phyloP scores from a whole-genome alignment of 1,140 invertebrate genomes.

The Dendrolimus punctatus region DNA sequence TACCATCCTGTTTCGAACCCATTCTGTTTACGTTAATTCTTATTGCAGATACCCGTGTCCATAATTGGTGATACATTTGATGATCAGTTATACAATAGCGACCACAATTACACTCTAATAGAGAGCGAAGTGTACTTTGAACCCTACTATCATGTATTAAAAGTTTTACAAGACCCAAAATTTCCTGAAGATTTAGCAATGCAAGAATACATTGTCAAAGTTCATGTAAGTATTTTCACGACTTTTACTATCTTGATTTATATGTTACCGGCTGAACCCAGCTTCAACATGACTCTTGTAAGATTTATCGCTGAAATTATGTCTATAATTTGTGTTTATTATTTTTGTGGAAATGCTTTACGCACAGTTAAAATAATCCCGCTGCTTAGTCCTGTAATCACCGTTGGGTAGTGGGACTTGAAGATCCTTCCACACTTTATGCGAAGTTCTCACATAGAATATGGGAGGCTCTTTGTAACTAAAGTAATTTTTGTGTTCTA shows the following conservation, averaged over 20 bases:
- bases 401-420: too few relatives aligned
- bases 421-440: too few relatives aligned
- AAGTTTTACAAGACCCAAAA: conserved; percentile 72
- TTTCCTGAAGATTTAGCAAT: conserved; percentile 74
- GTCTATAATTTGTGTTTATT: too few relatives aligned
- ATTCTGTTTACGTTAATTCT: background rate
- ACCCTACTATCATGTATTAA: conserved; percentile 77
- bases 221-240: conserved; percentile 47
- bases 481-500: too few relatives aligned
- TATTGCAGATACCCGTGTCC: conserved; percentile 66
- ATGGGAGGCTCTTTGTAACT: too few relatives aligned
- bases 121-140: conserved; percentile 80
- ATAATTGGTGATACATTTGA: conserved; percentile 52
- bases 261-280: background rate
- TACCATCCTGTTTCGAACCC: too few relatives aligned
- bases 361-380: too few relatives aligned
- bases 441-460: too few relatives aligned
- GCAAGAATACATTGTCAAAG: conserved; percentile 75
- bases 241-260: background rate
- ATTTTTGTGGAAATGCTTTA: too few relatives aligned
- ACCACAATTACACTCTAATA: conserved; percentile 73
- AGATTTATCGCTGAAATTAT: too few relatives aligned
- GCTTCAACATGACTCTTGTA: too few relatives aligned
- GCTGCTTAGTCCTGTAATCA: too few relatives aligned
- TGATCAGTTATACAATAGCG: conserved; percentile 44